Base-by-base conservation (phyloP, 2,113 vertebrate genomes). In the Microcebus jonahi region DNA sequence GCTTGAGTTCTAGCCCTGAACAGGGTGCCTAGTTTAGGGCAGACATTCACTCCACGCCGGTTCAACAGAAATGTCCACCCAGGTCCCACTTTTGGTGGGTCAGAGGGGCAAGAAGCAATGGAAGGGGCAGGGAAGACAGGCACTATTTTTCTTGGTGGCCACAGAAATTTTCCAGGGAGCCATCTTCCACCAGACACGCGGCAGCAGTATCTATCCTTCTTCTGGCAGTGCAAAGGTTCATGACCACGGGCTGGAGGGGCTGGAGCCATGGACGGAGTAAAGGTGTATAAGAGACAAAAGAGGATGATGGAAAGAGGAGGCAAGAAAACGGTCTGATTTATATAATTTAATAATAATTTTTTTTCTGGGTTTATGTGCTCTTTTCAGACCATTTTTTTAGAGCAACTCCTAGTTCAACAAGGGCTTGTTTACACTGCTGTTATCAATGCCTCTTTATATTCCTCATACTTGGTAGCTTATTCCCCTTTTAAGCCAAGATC, bases 151-250 rank as follows among this genome's bases (percentile, higher is more conserved):
- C 71, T 77, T 77, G 6, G n/a, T 6, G 34, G 48, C 25, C 50
- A 31, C 14, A 2, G 5, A 65, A 10, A 70, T 82, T 68, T 59
- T 57, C 59, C 42, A 13, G 10, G 76, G 10, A 65, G 10, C 2
- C 14, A 3, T 15, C 15, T 63, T 57, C 76, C 25, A 1, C 39
- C 42, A 65, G 57, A 89, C 23, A 10, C 0, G 0, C 0, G 2
- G 20, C 15, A 29, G 7, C 53, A 55, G 5, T 23, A 6, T 48
- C 45, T 45, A 31, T 0, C 1, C 15, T 80, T 42, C 57, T 27
- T 42, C n/a, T 20, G 1, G 5, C 42, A n/a, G 27, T 23, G 2
- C 2, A 48, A 57, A 68, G 50, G 23, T 50, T 36, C 14, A 0
- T 0, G 1, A 31, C 27, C 13, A 2, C n/a, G 63, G 18, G 7